A percentile compares a stretch with the other conserved stretches of the same genome.
phyloP scores from a whole-genome alignment of 2,888 invertebrate species.

The Nycteola revayana region DNA sequence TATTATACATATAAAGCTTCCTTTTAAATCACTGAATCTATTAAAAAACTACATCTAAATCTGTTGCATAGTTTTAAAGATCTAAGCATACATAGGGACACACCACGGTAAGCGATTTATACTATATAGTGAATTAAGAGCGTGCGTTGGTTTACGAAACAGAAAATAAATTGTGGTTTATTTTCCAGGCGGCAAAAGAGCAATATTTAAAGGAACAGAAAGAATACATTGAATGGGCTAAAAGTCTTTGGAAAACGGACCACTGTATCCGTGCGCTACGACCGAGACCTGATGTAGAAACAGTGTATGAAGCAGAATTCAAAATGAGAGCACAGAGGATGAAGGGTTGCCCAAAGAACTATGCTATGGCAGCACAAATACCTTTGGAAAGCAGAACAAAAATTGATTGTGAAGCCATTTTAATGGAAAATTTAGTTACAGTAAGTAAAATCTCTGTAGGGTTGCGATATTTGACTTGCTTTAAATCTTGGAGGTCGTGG shows the following conservation, averaged over 20 bases:
- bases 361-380: conserved; percentile 59
- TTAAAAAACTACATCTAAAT: too few species aligned
- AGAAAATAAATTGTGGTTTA: background rate
- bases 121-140: too few species aligned
- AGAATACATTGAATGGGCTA: conserved; percentile 65
- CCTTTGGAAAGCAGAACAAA: conserved; percentile 35
- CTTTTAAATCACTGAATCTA: too few species aligned
- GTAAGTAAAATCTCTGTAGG: too few species aligned
- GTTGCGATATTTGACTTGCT: too few species aligned
- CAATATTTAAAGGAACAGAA: conserved; percentile 57
- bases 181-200: conserved; percentile 47
- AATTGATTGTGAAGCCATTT: conserved; percentile 36
- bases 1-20: too few species aligned
- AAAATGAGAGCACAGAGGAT: conserved; percentile 44
- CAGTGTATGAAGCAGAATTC: conserved; percentile 58
- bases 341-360: conserved; percentile 47
- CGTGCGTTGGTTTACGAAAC: too few species aligned
- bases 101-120: too few species aligned
- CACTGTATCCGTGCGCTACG: conserved; percentile 58
- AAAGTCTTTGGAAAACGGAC: conserved; percentile 46
- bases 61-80: too few species aligned
- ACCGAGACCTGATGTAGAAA: conserved; percentile 55
- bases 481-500: too few species aligned
- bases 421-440: conserved; percentile 44
- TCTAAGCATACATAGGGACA: too few species aligned